Percentiles rank a stretch among this genome's conserved stretches.
phyloP scores from a whole-genome alignment of 1,140 invertebrate species.

The Helicorthomorpha holstii region DNA sequence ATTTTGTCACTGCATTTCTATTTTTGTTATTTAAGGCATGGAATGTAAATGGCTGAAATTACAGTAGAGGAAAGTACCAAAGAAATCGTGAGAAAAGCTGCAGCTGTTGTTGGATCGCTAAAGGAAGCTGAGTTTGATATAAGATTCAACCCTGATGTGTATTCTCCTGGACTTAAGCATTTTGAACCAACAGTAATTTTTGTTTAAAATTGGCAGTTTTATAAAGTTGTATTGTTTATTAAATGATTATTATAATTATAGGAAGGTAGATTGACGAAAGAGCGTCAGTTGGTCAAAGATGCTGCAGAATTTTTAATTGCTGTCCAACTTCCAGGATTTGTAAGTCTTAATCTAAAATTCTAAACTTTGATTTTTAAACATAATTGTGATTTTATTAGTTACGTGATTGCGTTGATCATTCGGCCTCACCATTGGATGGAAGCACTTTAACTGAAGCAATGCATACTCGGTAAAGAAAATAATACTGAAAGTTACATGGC shows the following conservation, averaged over 20 bases:
- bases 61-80: constrained; percentile 67
- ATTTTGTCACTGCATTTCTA: constrained; percentile 14
- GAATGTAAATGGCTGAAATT: constrained; percentile 7
- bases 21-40: background rate
- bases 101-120: constrained; percentile 73
- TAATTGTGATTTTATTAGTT: constrained; percentile 35
- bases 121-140: constrained; percentile 91
- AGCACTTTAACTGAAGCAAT: constrained; percentile 79
- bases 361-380: constrained; percentile 2
- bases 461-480: constrained; percentile 42
- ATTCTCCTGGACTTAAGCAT: constrained; percentile 81
- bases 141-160: constrained; percentile 95
- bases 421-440: constrained; percentile 85
- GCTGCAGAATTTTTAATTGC: constrained; percentile 86
- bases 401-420: constrained; percentile 78
- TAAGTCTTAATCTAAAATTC: constrained; percentile 31
- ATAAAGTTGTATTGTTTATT: constrained; percentile 72
- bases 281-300: constrained; percentile 78
- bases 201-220: constrained; percentile 37
- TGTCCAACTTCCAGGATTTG: constrained; percentile 83
- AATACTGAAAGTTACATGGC: background rate
- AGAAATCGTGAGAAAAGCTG: constrained; percentile 76
- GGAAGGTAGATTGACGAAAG: constrained; percentile 51
- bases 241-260: constrained; percentile 53
- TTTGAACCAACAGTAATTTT: constrained; percentile 36